phyloP scores from a whole-genome alignment of 2,888 invertebrate genomes.

The Melanostoma mellinum region DNA sequence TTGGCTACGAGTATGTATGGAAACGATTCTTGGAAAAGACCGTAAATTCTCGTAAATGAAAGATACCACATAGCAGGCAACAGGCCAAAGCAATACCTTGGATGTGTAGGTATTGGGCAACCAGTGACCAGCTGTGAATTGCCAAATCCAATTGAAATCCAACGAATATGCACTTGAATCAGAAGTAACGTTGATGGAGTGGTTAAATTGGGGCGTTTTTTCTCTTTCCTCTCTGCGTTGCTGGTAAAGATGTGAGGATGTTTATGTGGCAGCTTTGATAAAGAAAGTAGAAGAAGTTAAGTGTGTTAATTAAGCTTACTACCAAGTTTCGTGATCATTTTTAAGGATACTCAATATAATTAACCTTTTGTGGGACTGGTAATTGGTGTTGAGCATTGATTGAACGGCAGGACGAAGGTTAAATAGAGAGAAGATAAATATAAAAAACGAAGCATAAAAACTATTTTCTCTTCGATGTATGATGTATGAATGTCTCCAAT shows the following conservation, averaged over 20 bases:
- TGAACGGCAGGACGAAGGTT: neutral
- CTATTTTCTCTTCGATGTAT: too few species aligned
- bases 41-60: conserved; percentile 19
- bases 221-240: too few species aligned
- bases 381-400: conserved; percentile 26
- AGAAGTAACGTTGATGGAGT: conserved; percentile 39
- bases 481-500: too few species aligned
- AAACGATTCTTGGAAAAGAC: conserved; percentile 14
- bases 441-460: too few species aligned
- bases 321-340: conserved; percentile 27
- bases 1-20: neutral
- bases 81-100: neutral
- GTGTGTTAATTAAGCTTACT: conserved; percentile 27
- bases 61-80: neutral
- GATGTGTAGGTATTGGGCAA: neutral
- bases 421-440: neutral
- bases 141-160: conserved; percentile 47
- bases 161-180: conserved; percentile 49
- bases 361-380: conserved; percentile 24
- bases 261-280: conserved; percentile 7
- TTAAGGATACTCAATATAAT: conserved; percentile 24
- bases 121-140: conserved; percentile 40
- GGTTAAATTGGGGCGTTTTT: conserved; percentile 10
- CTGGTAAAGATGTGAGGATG: neutral
- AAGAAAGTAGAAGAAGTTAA: conserved; percentile 16